Evolutionary conservation across 1,140 invertebrate species (phyloP).

Genomic region (Drosophila sproati): DNA sequence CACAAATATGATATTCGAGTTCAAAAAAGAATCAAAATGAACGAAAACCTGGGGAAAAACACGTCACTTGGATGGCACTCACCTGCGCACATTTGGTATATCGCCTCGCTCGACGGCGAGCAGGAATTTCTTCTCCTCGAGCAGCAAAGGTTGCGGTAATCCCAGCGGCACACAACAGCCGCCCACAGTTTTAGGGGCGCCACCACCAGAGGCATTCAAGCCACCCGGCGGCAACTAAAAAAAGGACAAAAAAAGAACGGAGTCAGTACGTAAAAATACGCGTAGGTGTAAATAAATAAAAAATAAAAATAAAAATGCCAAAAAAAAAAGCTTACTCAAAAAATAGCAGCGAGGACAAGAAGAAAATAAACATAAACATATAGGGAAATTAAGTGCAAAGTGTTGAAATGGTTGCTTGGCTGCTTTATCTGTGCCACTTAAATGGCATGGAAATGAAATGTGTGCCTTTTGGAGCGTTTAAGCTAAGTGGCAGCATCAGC

Average conservation of each 20-base stretch:
- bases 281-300: constrained; percentile 72
- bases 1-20: constrained; percentile 26
- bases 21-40: background rate
- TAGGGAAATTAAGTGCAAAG: constrained; percentile 80
- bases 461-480: constrained; percentile 57
- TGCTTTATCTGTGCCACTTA: constrained; percentile 45
- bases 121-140: constrained; percentile 94
- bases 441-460: constrained; percentile 63
- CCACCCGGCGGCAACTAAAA: constrained; percentile 57
- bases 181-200: constrained; percentile 66
- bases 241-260: constrained; percentile 20
- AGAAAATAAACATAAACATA: constrained; percentile 66
- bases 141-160: constrained; percentile 89
- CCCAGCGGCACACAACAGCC: constrained; percentile 85
- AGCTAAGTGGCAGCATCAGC: constrained; percentile 28
- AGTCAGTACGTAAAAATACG: constrained; percentile 26
- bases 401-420: constrained; percentile 56
- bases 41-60: background rate
- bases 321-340: background rate
- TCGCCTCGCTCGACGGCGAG: constrained; percentile 94
- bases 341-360: background rate
- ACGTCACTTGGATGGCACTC: constrained; percentile 50
- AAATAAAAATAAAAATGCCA: constrained; percentile 30
- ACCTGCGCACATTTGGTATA: constrained; percentile 91
- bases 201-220: constrained; percentile 43